phyloP scores from a whole-genome alignment of 2,797 vertebrate genomes.

The Erpetoichthys calabaricus region DNA sequence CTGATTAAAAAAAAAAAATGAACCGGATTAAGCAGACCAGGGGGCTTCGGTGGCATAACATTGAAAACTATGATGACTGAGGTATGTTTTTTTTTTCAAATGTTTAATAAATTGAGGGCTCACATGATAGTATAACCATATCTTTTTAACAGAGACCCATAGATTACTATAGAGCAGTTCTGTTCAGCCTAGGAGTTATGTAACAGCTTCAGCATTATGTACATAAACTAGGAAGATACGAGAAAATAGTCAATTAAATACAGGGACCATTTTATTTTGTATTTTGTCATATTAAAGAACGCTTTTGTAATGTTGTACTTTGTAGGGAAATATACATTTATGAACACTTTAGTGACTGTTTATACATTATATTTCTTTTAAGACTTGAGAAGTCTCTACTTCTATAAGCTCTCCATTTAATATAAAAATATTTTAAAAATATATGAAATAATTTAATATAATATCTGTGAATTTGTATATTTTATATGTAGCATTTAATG shows the following conservation, averaged over 20 bases:
- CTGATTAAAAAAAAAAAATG: slow-evolving; percentile 8
- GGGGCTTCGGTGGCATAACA: slow-evolving; percentile 16
- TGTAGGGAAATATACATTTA: too few species aligned
- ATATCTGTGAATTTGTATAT: too few species aligned
- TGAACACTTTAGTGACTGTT: too few species aligned
- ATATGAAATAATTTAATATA: too few species aligned
- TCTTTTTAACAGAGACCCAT: slow-evolving; percentile 2
- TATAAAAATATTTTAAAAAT: too few species aligned
- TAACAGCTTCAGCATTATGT: slow-evolving; percentile 7
- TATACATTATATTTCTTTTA: too few species aligned
- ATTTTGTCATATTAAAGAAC: too few species aligned
- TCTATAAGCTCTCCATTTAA: too few species aligned
- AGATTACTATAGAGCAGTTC: slow-evolving; percentile 1
- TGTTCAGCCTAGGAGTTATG: slow-evolving; percentile 7
- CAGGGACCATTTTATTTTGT: too few species aligned
- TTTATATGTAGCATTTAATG: too few species aligned
- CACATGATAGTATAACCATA: slow-evolving; percentile 38
- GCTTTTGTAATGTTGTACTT: too few species aligned
- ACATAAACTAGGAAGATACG: neutral
- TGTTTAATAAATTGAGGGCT: slow-evolving; percentile 19
- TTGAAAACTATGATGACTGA: slow-evolving; percentile 20
- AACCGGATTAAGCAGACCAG: slow-evolving; percentile 13
- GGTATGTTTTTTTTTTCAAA: slow-evolving; percentile 20
- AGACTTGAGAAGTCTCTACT: too few species aligned
- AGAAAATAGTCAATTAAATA: neutral